phyloP scores from a whole-genome alignment of 2,888 invertebrate genomes.

The Spisula solida region DNA sequence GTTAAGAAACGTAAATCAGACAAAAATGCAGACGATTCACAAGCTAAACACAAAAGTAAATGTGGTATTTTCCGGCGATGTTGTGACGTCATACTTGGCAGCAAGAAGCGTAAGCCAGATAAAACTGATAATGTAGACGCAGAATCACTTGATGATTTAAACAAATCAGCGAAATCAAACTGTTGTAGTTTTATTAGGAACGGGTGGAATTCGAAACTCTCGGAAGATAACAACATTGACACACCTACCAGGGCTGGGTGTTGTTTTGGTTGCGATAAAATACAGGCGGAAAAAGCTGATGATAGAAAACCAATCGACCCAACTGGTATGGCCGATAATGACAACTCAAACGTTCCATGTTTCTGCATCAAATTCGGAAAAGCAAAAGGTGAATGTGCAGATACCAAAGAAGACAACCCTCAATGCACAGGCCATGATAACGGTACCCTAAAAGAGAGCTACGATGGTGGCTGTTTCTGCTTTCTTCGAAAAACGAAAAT shows the following conservation, averaged over 20 bases:
- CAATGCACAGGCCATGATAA: background rate
- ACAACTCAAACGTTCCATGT: background rate
- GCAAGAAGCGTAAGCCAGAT: too few species aligned
- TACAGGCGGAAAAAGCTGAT: background rate
- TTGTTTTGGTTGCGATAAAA: background rate
- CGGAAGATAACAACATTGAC: background rate
- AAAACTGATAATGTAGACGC: background rate
- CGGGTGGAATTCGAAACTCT: background rate
- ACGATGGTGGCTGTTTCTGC: constrained; percentile 5
- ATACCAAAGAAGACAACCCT: too few species aligned
- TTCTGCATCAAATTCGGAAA: background rate
- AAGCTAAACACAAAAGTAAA: background rate
- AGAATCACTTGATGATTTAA: background rate
- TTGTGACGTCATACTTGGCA: too few species aligned
- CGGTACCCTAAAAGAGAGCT: background rate
- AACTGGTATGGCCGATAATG: background rate
- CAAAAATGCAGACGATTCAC: background rate
- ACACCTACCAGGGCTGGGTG: background rate
- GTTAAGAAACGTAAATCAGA: background rate
- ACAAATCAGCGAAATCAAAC: background rate
- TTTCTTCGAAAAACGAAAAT: constrained; percentile 25
- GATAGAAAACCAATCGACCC: background rate
- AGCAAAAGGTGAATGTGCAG: background rate
- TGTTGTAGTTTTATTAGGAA: background rate
- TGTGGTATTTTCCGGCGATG: background rate